A percentile compares a stretch with the other conserved stretches of the same genome.
phyloP scores from a whole-genome alignment of 2,113 vertebrate species.

The Heloderma charlesbogerti region DNA sequence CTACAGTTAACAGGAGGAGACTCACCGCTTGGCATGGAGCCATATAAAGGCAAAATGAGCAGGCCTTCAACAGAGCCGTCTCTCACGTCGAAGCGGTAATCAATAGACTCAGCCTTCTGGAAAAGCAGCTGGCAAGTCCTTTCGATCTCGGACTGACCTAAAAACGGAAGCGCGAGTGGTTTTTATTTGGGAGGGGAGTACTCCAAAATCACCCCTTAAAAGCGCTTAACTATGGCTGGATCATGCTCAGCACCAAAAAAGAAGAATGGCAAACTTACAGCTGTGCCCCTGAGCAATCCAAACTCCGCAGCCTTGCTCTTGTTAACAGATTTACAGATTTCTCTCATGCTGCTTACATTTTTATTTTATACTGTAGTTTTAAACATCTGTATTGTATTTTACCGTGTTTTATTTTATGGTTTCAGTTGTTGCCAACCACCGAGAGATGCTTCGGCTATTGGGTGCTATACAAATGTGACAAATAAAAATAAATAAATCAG shows the following conservation, averaged over 20 bases:
- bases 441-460: too few species aligned
- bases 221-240: background rate
- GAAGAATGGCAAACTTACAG: background rate
- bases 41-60: conserved; percentile 93
- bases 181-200: background rate
- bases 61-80: conserved; percentile 90
- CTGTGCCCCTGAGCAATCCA: background rate
- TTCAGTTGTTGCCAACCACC: too few species aligned
- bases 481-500: too few species aligned
- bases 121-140: conserved; percentile 91
- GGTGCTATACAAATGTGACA: too few species aligned
- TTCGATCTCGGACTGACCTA: conserved; percentile 96
- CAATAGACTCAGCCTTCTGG: conserved; percentile 89
- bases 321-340: too few species aligned
- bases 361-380: too few species aligned
- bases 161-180: conserved; percentile 17
- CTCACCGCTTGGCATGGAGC: conserved; percentile 96
- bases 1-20: background rate
- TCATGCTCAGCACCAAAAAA: background rate
- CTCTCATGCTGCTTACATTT: too few species aligned
- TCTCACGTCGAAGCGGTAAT: conserved; percentile 91
- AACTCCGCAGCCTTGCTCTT: too few species aligned
- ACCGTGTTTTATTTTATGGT: too few species aligned
- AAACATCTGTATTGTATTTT: too few species aligned
- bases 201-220: background rate